These are phyloP conservation scores for Drosophila malerkotliana DNA, from an alignment of 1,140 invertebrate genomes.

Conservation along the genomic window DNA sequence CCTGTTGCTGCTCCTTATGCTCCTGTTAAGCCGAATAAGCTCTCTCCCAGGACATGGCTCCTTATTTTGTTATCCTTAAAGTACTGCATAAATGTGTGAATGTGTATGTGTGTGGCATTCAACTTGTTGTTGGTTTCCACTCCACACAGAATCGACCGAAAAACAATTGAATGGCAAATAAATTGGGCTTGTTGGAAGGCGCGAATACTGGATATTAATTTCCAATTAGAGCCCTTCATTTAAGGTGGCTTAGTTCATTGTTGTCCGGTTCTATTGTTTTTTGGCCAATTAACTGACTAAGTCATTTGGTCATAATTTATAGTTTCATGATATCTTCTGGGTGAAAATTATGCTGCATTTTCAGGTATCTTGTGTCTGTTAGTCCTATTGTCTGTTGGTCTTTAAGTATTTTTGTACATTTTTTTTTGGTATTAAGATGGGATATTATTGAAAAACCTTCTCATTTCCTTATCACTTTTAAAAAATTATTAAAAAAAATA, in stretches of 20 bases:
- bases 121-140: slow-evolving; percentile 7
- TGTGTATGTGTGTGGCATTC: slow-evolving; percentile 22
- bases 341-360: no score
- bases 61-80: slow-evolving; percentile 7
- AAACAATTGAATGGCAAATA: slow-evolving; percentile 46
- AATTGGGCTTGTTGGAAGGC: background rate
- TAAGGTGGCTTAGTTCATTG: background rate
- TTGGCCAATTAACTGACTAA: slow-evolving; percentile 1
- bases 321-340: no score
- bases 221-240: background rate
- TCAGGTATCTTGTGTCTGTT: no score
- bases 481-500: background rate
- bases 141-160: slow-evolving; percentile 12
- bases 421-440: no score
- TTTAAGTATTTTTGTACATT: no score
- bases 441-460: no score
- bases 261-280: background rate
- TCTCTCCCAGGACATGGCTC: slow-evolving; percentile 3
- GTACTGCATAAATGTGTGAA: slow-evolving; percentile 9
- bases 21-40: slow-evolving; percentile 26
- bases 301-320: no score
- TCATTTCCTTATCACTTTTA: background rate
- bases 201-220: background rate
- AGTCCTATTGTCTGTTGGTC: no score
- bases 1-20: slow-evolving; percentile 40